Percentiles rank a stretch among this genome's conserved stretches.
phyloP scores from a whole-genome alignment of 1,140 invertebrate genomes.

The Dermatophagoides farinae region DNA sequence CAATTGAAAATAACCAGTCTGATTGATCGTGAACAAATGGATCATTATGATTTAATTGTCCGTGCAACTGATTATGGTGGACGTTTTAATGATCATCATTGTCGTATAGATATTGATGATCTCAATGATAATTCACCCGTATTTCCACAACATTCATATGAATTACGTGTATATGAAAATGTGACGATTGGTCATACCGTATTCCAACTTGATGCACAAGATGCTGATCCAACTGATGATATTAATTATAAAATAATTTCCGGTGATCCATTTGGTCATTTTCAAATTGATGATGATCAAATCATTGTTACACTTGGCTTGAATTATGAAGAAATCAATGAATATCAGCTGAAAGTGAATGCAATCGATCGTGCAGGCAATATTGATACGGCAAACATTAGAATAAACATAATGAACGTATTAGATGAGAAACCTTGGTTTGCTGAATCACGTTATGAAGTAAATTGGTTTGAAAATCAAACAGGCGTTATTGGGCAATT shows the following conservation, averaged over 20 bases:
- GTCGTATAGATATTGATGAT: slow-evolving; percentile 57
- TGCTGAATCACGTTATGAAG: slow-evolving; percentile 66
- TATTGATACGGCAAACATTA: slow-evolving; percentile 44
- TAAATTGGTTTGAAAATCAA: slow-evolving; percentile 58
- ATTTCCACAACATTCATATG: slow-evolving; percentile 70
- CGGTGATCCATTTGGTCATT: slow-evolving; percentile 47
- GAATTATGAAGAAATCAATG: slow-evolving; percentile 1
- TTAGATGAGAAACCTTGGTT: slow-evolving; percentile 88
- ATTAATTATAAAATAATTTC: slow-evolving; percentile 63
- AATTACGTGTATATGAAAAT: slow-evolving; percentile 67
- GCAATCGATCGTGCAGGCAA: slow-evolving; percentile 9
- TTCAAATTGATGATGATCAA: slow-evolving; percentile 2
- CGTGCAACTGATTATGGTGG: slow-evolving; percentile 33
- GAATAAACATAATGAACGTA: slow-evolving; percentile 54
- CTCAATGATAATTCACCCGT: slow-evolving; percentile 83
- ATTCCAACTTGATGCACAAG: slow-evolving; percentile 60
- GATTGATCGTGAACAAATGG: slow-evolving; percentile 59
- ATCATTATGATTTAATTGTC: slow-evolving; percentile 56
- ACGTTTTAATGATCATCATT: slow-evolving; percentile 41
- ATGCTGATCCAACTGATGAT: slow-evolving; percentile 39
- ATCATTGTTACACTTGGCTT: background rate
- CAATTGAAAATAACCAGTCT: slow-evolving; percentile 52
- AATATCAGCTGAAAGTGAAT: background rate
- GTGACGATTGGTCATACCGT: slow-evolving; percentile 76
- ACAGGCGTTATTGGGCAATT: background rate